Base-by-base conservation (phyloP, 2,888 invertebrate genomes). In the Andricus curvator region DNA sequence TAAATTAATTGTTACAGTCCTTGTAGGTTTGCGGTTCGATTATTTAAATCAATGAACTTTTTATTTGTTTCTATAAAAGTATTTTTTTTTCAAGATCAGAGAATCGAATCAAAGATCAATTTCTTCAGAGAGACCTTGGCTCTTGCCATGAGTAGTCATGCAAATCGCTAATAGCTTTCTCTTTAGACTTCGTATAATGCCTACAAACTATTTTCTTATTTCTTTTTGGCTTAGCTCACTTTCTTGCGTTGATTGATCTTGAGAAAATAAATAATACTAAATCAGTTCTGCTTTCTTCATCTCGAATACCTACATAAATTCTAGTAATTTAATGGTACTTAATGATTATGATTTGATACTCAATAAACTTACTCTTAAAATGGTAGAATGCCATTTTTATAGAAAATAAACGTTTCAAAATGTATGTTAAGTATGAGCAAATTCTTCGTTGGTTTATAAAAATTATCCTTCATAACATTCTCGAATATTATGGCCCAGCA, bases 41-140 rank as follows among this genome's bases (percentile, higher is more conserved):
- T 67, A 37, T 67, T 41, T 67, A n/a, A n/a, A n/a, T 56, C n/a
- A 17, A 9, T n/a, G 4, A 48, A 44, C 48, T 48, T 70, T 44
- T 70, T 29, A 29, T 44, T 48, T 17, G 20, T 51, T 70, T 48
- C 70, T 70, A 51, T 25, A 25, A 1, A 25, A 25, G 25, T n/a
- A n/a, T 20, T 70, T 48, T 70, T 70, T 66, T 66, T 29, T 66
- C 15, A 6, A 22, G n/a, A 15, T 67, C 51, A 56, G 74, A 56
- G 33, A 56, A 11, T 74, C 62, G 37, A 76, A 60, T n/a, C 67
- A 67, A 77, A 79, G 78, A 66, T 29, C 20, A 67, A 60, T 44
- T 81, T 81, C 76, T 70, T 67, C 41, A 41, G 68, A 70, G 84
- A 81, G 84, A 81, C 84, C 84, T 84, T 84, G 84, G 81, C 82